Base-by-base conservation (phyloP, 2,113 vertebrate species). In the Saccopteryx bilineata region DNA sequence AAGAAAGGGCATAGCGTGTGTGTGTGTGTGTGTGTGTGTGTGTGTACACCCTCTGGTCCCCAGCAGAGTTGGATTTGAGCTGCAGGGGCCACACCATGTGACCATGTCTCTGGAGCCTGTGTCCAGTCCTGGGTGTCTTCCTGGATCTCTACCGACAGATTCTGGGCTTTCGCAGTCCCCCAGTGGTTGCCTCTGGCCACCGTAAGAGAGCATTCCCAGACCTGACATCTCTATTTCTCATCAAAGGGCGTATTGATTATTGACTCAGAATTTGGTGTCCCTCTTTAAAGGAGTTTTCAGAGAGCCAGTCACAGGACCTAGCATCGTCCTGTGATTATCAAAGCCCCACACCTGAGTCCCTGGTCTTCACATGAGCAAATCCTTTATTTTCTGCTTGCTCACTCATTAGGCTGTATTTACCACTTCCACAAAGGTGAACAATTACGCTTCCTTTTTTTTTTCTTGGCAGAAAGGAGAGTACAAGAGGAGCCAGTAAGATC, bases 251-350 rank as follows among this genome's bases (percentile, higher is more conserved):
- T 26, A 28, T 52, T n/a, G 65, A 46, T 60, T 28, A 14, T 48
- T 1, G 52, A 54, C 72, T 68, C 46, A 3, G 52, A 56, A 46
- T 21, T 39, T 3, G 24, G 10, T 26, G 56, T 78, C 52, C 79
- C 9, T 88, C 24, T 87, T 65, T 28, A 52, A 58, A 56, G 4
- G 28, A 39, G 7, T 19, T 74, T 93, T 66, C 9, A 48, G 48
- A 56, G 48, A 63, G 31, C 26, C 1, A 9, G 26, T 19, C n/a
- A 31, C 69, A 31, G 6, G 11, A 19, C 5, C 15, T 23, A 52
- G 60, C 3, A 5, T 0, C 28, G 7, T 5, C n/a, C 24, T 10
- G 2, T 33, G 46, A 26, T 5, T 0, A 4, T 19, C 5, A 1
- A 6, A 46, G 21, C 33, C 58, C 23, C 0, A 2, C 63, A 24